Evolutionary conservation across 2,888 invertebrate species (phyloP), one percentile per base, ranked within the genome.

Genomic region (Allophyes oxyacanthae): DNA sequence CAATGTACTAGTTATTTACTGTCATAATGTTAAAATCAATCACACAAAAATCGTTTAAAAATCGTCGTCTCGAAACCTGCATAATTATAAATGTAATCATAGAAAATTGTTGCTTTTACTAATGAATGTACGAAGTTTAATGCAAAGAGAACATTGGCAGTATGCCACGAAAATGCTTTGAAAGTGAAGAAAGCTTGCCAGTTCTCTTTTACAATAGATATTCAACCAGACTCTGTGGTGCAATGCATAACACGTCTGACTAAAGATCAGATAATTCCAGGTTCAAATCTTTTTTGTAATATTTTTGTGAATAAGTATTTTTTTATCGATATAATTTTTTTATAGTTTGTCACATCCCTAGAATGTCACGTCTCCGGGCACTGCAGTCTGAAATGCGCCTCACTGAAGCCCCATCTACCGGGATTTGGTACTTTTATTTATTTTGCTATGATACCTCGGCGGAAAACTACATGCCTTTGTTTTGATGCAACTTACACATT

Each of bases 241-340:
- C 95, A 95, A 95, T 87, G 95, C 94, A 95, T 95, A 95, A 95
- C 95, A 95, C 95, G 95, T 95, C 95, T 95, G 95, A 95, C 95
- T 95, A 95, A 95, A 95, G 95, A 95, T 95, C 95, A 95, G 95
- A 95, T 95, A 95, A 95, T 95, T 95, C 95, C 95, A 95, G 92
- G 91, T 92, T 92, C 92, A 91, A 93, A 92, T 95, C 94, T 94
- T 95, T 8, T 14, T 5, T 20, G n/a, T n/a, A n/a, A 10, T 5
- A 10, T 14, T 30, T 42, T 42, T 42, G 30, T 2, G 9, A 14
- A 13, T n/a, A n/a, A n/a, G n/a, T n/a, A n/a, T n/a, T 25, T 10
- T 10, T 38, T 49, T 65, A 66, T 71, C 70, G 68, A 72, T 55
- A 52, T 9, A 37, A 13, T 28, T 50, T 36, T n/a, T 49, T 34